Evolutionary conservation across 2,888 invertebrate species (phyloP).

Genomic region (Tubiluchus corallicola): DNA sequence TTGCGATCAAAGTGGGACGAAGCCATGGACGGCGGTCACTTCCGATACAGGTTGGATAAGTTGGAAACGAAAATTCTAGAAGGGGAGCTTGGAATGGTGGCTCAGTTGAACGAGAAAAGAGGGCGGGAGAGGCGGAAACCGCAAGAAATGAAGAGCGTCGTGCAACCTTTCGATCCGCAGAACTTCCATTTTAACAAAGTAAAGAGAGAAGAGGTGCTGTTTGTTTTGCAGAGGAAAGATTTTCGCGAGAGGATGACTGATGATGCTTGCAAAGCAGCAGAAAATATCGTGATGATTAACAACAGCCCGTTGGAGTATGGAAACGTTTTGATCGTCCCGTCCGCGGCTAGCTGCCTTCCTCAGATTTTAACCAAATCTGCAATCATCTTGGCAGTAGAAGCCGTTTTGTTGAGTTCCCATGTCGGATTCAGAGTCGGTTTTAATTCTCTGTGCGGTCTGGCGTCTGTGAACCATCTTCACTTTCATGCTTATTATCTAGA

Average conservation of each 20-base stretch:
- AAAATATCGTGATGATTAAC: slow-evolving; percentile 34
- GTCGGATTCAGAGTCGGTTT: slow-evolving; percentile 51
- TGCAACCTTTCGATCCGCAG: slow-evolving; percentile 45
- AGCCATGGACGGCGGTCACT: not conserved
- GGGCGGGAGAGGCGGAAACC: slow-evolving; percentile 47
- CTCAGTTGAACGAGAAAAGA: slow-evolving; percentile 46
- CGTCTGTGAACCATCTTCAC: slow-evolving; percentile 79
- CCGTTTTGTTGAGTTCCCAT: too few relatives aligned
- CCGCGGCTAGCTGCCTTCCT: slow-evolving; percentile 39
- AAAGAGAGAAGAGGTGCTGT: too few relatives aligned
- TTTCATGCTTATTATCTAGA: slow-evolving; percentile 48
- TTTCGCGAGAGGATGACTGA: too few relatives aligned
- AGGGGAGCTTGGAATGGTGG: not conserved
- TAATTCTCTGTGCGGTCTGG: slow-evolving; percentile 66
- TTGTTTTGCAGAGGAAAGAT: too few relatives aligned
- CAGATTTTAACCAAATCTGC: too few relatives aligned
- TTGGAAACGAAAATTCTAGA: not conserved
- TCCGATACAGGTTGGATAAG: not conserved
- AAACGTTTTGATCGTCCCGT: slow-evolving; percentile 53
- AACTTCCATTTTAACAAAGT: slow-evolving; percentile 68
- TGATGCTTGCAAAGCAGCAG: too few relatives aligned
- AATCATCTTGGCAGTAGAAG: too few relatives aligned
- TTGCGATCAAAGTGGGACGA: not conserved
- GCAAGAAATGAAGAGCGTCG: slow-evolving; percentile 42
- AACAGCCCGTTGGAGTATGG: slow-evolving; percentile 57